Evolutionary conservation across 1,140 invertebrate species (phyloP).

Genomic region (Camponotus pennsylvanicus): DNA sequence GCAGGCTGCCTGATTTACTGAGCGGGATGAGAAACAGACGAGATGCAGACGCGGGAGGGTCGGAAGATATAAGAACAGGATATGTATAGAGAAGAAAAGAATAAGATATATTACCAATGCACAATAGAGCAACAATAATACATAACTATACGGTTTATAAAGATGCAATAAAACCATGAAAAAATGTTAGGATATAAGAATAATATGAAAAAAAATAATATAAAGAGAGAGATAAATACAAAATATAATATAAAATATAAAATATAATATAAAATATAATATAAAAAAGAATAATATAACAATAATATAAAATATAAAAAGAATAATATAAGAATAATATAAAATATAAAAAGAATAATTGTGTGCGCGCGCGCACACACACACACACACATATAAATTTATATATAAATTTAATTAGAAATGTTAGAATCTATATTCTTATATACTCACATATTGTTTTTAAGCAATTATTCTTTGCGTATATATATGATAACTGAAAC

Average conservation of each 20-base stretch:
- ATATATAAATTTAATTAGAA: not conserved
- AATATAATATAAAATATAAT: not conserved
- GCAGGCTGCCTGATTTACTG: constrained; percentile 46
- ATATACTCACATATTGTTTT: not conserved
- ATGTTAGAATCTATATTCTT: not conserved
- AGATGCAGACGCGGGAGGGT: not conserved
- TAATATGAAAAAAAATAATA: no score
- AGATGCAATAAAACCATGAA: not conserved
- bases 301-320: no score
- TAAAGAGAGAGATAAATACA: not conserved
- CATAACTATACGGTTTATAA: no score
- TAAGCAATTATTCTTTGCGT: not conserved
- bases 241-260: not conserved
- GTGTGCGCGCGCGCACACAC: no score
- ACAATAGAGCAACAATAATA: constrained; percentile 12
- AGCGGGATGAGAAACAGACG: constrained; percentile 27
- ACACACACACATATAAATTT: no score
- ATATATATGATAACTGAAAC: not conserved
- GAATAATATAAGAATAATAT: not conserved
- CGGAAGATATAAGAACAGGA: constrained; percentile 8
- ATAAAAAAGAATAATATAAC: no score
- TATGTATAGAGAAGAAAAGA: no score
- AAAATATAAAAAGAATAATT: not conserved
- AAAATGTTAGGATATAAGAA: no score
- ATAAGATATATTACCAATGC: constrained; percentile 25